phyloP scores from a whole-genome alignment of 1,140 invertebrate species.

The Solenopsis invicta region DNA sequence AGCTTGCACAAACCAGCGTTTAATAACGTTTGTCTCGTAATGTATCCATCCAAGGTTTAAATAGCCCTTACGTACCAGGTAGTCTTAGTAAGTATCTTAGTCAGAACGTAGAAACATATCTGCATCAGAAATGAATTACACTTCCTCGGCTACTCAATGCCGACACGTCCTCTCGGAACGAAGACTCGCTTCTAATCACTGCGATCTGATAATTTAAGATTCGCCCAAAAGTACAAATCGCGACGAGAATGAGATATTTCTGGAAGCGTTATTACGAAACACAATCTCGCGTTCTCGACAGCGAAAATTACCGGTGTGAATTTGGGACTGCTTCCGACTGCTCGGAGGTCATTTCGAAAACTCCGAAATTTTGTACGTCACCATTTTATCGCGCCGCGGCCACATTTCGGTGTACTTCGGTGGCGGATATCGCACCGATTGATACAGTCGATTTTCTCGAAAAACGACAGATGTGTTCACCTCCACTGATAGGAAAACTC shows the following conservation, averaged over 20 bases:
- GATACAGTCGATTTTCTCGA: constrained; percentile 18
- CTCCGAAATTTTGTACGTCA: background rate
- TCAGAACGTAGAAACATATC: background rate
- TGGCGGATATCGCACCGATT: background rate
- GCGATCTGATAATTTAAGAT: background rate
- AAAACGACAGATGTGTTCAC: constrained; percentile 6
- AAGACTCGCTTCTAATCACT: background rate
- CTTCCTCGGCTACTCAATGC: background rate
- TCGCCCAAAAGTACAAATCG: background rate
- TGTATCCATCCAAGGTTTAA: background rate
- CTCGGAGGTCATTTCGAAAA: constrained; percentile 11
- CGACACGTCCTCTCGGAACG: background rate
- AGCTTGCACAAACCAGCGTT: background rate
- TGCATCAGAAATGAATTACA: background rate
- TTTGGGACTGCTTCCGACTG: background rate
- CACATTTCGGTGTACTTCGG: background rate
- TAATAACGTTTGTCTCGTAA: background rate
- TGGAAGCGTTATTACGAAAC: background rate
- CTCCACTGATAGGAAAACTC: constrained; percentile 52
- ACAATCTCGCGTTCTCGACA: background rate
- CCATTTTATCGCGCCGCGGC: background rate
- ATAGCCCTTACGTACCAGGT: background rate
- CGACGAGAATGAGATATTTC: background rate
- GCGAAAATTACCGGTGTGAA: background rate
- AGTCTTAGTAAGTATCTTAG: constrained; percentile 1